phyloP scores from a whole-genome alignment of 2,113 vertebrate genomes.

The Melanostigma gelatinosum region DNA sequence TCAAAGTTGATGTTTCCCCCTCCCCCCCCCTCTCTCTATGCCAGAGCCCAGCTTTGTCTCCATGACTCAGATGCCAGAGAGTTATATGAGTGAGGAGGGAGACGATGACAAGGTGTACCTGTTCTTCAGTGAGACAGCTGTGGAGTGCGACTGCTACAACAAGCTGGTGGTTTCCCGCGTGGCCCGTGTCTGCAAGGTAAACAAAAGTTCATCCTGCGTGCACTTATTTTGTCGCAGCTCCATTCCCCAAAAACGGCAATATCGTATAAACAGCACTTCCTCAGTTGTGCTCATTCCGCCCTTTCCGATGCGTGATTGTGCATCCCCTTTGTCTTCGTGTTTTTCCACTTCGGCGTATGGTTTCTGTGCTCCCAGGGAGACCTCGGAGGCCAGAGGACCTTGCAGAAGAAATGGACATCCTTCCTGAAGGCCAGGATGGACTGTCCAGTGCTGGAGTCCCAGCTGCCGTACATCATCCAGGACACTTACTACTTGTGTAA shows the following conservation, averaged over 20 bases:
- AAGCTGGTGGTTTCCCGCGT: conserved; percentile 85
- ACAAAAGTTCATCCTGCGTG: background rate
- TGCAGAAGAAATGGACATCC: conserved; percentile 85
- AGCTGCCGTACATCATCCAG: conserved; percentile 82
- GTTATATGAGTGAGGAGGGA: conserved; percentile 62
- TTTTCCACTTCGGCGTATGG: background rate
- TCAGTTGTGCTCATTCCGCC: background rate
- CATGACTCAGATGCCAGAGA: conserved; percentile 82
- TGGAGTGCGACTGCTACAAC: conserved; percentile 86
- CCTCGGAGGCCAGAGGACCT: conserved; percentile 78
- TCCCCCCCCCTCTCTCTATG: background rate
- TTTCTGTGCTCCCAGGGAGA: conserved; percentile 77
- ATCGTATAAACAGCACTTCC: conserved; percentile 3
- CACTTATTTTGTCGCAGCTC: background rate
- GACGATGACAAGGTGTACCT: conserved; percentile 88
- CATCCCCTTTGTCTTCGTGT: conserved; percentile 1
- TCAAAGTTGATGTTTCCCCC: background rate
- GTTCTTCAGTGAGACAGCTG: conserved; percentile 87
- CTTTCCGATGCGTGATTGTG: conserved; percentile 26
- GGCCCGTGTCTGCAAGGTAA: conserved; percentile 87
- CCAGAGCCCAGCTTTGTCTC: conserved; percentile 87
- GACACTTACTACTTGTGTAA: conserved; percentile 83
- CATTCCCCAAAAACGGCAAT: conserved; percentile 2
- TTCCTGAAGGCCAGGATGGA: conserved; percentile 85
- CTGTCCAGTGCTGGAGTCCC: conserved; percentile 78